A percentile compares a stretch with the other conserved stretches of the same genome.
phyloP scores from a whole-genome alignment of 2,888 invertebrate genomes.

The Eilema caniola region DNA sequence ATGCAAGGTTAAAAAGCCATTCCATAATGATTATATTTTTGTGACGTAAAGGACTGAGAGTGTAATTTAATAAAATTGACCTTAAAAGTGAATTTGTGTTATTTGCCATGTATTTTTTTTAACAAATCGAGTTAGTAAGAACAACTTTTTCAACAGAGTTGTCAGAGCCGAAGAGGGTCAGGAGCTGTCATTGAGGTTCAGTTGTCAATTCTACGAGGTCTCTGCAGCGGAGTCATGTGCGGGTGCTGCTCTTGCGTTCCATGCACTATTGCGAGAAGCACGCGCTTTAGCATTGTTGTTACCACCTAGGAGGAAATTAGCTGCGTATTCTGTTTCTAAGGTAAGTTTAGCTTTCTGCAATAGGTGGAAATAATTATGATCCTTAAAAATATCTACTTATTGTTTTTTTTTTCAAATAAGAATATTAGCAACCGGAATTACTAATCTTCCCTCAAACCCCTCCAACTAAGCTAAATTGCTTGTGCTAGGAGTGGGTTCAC shows the following conservation, averaged over 20 bases:
- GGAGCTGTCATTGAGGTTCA: conserved; percentile 91
- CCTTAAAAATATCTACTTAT: not conserved
- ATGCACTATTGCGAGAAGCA: conserved; percentile 91
- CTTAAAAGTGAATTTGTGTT: too few relatives aligned
- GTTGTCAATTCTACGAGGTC: conserved; percentile 95
- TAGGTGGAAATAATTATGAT: not conserved
- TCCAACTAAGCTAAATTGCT: too few relatives aligned
- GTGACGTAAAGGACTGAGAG: too few relatives aligned
- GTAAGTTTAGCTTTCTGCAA: conserved; percentile 65
- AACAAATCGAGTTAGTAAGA: not conserved
- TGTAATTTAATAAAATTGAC: too few relatives aligned
- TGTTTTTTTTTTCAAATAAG: too few relatives aligned
- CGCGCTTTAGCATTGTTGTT: conserved; percentile 91
- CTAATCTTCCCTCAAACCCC: too few relatives aligned
- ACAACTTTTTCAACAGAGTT: conserved; percentile 86
- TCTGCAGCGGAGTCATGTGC: conserved; percentile 94
- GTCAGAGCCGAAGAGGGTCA: conserved; percentile 93
- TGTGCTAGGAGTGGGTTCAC: too few relatives aligned
- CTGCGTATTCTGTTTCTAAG: conserved; percentile 92
- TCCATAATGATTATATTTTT: too few relatives aligned
- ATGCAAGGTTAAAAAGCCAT: conserved; percentile 88
- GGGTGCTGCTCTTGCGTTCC: conserved; percentile 93
- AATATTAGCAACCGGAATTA: too few relatives aligned
- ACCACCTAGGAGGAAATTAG: conserved; percentile 90
- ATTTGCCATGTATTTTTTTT: too few relatives aligned